Evolutionary conservation across 2,113 vertebrate genomes (phyloP).

Genomic region (Nematolebias whitei): DNA sequence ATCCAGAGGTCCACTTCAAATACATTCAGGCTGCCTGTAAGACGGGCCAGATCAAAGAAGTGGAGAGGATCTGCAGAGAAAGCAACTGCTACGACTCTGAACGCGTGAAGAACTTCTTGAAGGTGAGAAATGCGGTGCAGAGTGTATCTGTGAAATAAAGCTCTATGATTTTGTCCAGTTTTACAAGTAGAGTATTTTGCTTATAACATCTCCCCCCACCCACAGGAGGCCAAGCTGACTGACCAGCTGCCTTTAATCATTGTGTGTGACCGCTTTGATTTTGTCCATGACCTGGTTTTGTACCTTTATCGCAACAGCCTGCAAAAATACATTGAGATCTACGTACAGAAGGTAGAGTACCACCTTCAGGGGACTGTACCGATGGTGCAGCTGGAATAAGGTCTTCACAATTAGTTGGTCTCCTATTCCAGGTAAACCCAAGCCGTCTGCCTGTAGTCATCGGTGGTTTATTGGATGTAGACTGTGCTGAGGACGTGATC

Average conservation of each 20-base stretch:
- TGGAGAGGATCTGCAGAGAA: conserved; percentile 98
- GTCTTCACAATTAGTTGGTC: not conserved
- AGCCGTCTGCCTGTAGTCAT: conserved; percentile 97
- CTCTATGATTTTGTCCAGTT: not conserved
- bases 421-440: conserved; percentile 88
- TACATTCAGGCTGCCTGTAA: conserved; percentile 99
- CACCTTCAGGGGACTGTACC: not conserved
- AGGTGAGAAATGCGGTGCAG: conserved; percentile 77
- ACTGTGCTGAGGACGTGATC: conserved; percentile 98
- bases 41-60: conserved; percentile 98
- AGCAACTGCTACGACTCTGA: conserved; percentile 99
- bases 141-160: not conserved
- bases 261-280: conserved; percentile 98
- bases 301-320: conserved; percentile 99
- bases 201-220: not conserved
- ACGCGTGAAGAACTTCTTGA: conserved; percentile 98
- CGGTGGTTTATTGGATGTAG: conserved; percentile 95
- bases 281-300: conserved; percentile 96
- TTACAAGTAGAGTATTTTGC: not conserved
- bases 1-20: conserved; percentile 99
- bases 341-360: conserved; percentile 92
- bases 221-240: conserved; percentile 96
- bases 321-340: conserved; percentile 99
- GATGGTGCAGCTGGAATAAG: not conserved
- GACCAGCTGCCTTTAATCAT: conserved; percentile 98